Conservation (phyloP, 2,797 vertebrate species). For the Lindbergichthys nudifrons region DNA sequence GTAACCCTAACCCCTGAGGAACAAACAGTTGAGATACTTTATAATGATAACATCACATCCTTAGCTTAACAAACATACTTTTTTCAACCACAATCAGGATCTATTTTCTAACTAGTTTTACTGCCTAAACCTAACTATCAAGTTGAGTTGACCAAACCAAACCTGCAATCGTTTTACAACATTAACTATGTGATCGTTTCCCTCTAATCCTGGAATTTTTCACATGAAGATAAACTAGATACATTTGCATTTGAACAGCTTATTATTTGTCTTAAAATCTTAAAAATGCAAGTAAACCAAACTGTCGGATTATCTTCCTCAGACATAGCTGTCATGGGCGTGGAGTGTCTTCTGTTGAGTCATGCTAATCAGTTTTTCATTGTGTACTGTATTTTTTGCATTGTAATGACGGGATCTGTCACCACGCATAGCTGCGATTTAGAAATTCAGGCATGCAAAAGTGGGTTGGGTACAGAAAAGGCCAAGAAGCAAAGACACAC, state of each 20-base stretch:
- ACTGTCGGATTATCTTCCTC: background rate
- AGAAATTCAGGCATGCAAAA: constrained; percentile 3
- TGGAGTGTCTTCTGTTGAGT: background rate
- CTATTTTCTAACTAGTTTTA: too few species aligned
- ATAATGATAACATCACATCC: too few species aligned
- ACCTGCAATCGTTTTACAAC: too few species aligned
- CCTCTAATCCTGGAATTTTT: background rate
- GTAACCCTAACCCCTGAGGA: too few species aligned
- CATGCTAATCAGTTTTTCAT: background rate
- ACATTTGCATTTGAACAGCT: background rate
- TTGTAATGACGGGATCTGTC: background rate
- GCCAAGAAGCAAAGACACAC: background rate
- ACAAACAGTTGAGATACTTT: too few species aligned
- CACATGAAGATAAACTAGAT: background rate
- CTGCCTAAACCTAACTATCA: too few species aligned
- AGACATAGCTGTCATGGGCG: constrained; percentile 7
- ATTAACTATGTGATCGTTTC: too few species aligned
- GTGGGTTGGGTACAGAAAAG: background rate
- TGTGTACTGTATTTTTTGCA: background rate
- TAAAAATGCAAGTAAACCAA: background rate
- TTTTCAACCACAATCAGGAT: too few species aligned
- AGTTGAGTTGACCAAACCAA: too few species aligned
- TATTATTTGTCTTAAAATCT: background rate
- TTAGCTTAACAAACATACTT: too few species aligned
- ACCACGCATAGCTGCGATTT: constrained; percentile 19